phyloP scores from a whole-genome alignment of 2,113 vertebrate genomes.

The Rhizomys pruinosus region DNA sequence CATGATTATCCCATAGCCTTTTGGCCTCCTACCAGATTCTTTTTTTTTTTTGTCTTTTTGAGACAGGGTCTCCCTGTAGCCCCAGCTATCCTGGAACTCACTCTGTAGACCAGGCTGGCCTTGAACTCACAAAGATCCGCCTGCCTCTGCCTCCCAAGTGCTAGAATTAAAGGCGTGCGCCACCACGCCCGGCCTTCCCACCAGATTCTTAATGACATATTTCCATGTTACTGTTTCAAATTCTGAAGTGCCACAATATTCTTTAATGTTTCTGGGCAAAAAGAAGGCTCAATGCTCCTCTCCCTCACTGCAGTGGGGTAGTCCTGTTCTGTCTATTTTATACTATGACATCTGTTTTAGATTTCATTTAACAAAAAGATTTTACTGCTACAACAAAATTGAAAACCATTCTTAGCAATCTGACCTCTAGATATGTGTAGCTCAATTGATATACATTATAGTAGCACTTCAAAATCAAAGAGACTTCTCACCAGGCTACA shows the following conservation, averaged over 20 bases:
- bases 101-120: no score
- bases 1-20: background rate
- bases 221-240: background rate
- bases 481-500: background rate
- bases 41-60: no score
- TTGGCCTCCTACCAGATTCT: background rate
- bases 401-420: slow-evolving; percentile 45
- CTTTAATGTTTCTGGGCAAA: background rate
- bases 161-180: no score
- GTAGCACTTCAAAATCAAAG: background rate
- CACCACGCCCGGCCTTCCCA: no score
- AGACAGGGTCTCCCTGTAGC: no score
- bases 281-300: background rate
- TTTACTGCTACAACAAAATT: slow-evolving; percentile 39
- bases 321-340: slow-evolving; percentile 8
- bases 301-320: background rate
- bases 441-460: background rate
- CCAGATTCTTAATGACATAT: background rate
- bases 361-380: slow-evolving; percentile 42
- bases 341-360: background rate
- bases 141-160: no score
- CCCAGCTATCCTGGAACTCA: no score
- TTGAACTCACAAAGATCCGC: no score
- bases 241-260: slow-evolving; percentile 33
- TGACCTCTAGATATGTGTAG: slow-evolving; percentile 37